These are phyloP conservation scores for Dromiciops gliroides DNA, from an alignment of 2,113 vertebrate genomes.

Conservation along the genomic window DNA sequence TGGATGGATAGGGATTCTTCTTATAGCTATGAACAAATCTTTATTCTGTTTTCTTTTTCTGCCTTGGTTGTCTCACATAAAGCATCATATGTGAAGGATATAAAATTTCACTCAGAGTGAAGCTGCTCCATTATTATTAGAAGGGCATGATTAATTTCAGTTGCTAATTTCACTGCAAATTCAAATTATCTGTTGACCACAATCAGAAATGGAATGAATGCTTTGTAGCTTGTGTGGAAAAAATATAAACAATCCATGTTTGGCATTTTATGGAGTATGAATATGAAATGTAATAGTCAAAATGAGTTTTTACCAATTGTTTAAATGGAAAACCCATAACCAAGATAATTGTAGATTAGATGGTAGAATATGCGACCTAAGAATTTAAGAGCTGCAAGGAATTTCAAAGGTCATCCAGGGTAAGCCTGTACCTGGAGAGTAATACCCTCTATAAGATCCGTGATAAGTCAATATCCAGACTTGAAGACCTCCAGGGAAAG, in stretches of 20 bases:
- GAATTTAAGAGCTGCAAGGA: too few relatives aligned
- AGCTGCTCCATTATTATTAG: conserved; percentile 2
- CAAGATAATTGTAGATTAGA: not conserved
- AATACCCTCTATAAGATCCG: too few relatives aligned
- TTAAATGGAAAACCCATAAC: not conserved
- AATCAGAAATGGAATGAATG: conserved; percentile 49
- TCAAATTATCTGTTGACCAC: conserved; percentile 23
- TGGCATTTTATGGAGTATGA: conserved; percentile 27
- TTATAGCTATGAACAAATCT: not conserved
- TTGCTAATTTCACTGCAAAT: conserved; percentile 23
- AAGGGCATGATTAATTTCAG: conserved; percentile 29
- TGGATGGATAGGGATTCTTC: not conserved
- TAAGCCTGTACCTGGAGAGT: too few relatives aligned
- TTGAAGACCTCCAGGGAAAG: too few relatives aligned
- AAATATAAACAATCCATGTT: conserved; percentile 36
- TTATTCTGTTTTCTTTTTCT: conserved; percentile 1
- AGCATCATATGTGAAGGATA: conserved; percentile 28
- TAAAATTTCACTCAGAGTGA: conserved; percentile 24
- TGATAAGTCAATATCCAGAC: too few relatives aligned
- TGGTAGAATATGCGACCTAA: too few relatives aligned
- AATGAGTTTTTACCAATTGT: conserved; percentile 2
- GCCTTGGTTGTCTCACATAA: not conserved
- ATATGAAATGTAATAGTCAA: conserved; percentile 10
- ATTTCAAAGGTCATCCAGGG: too few relatives aligned
- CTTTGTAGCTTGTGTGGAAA: not conserved